phyloP scores from a whole-genome alignment of 2,797 vertebrate species.

The Graptemys geographica region DNA sequence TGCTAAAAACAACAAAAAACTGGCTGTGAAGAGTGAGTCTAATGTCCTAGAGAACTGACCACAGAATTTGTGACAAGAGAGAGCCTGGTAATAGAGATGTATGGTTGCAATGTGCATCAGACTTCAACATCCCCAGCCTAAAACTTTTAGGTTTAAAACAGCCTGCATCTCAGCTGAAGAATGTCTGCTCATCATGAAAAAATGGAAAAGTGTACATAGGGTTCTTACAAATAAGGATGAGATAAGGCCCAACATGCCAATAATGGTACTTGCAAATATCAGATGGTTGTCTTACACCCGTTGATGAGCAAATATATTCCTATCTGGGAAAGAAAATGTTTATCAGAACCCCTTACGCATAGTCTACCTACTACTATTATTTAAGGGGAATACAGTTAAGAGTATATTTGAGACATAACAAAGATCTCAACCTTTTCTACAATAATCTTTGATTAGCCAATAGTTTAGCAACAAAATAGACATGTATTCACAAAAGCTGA shows the following conservation, averaged over 20 bases:
- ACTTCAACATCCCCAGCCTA: neutral
- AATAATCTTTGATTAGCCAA: slow-evolving; percentile 67
- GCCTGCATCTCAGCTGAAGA: neutral
- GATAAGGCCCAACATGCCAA: neutral
- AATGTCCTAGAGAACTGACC: neutral
- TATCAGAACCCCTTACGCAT: slow-evolving; percentile 53
- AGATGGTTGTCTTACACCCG: accelerated
- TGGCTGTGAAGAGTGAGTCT: neutral
- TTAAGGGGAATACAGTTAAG: slow-evolving; percentile 71
- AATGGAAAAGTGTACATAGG: neutral
- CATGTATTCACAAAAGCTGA: slow-evolving; percentile 39
- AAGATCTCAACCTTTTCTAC: slow-evolving; percentile 30
- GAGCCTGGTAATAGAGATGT: neutral
- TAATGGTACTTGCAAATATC: neutral
- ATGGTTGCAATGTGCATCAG: neutral
- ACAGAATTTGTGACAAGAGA: accelerated
- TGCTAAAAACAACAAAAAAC: slow-evolving; percentile 39
- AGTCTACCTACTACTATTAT: slow-evolving; percentile 53
- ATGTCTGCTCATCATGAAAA: neutral
- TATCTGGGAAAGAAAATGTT: slow-evolving; percentile 23
- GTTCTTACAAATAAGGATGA: neutral
- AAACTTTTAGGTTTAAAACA: neutral
- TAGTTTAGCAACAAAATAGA: slow-evolving; percentile 49
- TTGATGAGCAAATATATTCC: neutral
- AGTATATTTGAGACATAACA: slow-evolving; percentile 56